A percentile compares a stretch with the other conserved stretches of the same genome.
Evolutionary conservation across 2,113 vertebrate genomes (phyloP).

Genomic region (Serinus canaria): DNA sequence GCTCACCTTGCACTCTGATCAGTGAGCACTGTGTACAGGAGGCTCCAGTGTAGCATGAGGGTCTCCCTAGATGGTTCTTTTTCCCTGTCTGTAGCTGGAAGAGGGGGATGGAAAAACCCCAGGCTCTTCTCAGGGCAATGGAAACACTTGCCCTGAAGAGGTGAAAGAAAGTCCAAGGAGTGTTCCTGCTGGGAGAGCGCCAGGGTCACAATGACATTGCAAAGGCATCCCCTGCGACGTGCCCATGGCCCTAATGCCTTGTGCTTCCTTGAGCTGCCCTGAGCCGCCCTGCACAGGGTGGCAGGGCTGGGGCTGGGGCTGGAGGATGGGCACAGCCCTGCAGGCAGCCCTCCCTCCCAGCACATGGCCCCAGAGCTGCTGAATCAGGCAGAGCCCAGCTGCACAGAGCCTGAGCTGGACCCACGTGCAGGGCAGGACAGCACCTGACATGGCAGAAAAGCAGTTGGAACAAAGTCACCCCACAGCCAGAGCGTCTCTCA

Average conservation of each 20-base stretch:
- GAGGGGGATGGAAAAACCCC: neutral
- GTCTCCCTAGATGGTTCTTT: neutral
- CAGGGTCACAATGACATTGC: neutral
- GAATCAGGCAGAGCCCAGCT: neutral
- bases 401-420: neutral
- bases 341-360: neutral
- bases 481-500: neutral
- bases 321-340: neutral
- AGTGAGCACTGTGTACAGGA: neutral
- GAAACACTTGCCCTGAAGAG: neutral
- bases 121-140: neutral
- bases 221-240: neutral
- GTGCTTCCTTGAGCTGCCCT: neutral
- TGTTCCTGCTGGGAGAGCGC: neutral
- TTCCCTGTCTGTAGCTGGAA: neutral
- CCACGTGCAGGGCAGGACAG: neutral
- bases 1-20: neutral
- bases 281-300: accelerated
- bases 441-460: neutral
- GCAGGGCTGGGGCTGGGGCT: neutral
- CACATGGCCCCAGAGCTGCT: neutral
- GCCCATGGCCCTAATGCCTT: neutral
- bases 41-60: neutral
- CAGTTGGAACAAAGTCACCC: neutral
- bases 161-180: neutral